Conservation (phyloP, 2,888 invertebrate species). For the Branchipolynoe longqiensis region DNA sequence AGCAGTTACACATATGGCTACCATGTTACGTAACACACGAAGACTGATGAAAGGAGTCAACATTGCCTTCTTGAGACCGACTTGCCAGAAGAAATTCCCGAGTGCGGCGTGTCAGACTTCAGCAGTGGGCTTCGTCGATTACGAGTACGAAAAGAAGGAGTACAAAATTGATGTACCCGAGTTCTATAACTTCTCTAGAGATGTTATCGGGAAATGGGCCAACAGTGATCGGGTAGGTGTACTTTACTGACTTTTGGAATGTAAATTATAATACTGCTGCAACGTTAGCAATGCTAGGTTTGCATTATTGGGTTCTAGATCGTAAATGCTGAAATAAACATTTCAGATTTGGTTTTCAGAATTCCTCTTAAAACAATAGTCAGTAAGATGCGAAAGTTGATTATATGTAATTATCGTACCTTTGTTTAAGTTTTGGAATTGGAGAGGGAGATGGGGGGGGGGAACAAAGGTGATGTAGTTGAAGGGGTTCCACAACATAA, state of each 20-base stretch:
- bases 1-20: too few relatives aligned
- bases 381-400: not conserved
- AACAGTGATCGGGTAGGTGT: conserved; percentile 68
- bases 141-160: conserved; percentile 68
- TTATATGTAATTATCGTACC: not conserved
- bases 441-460: too few relatives aligned
- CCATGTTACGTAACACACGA: too few relatives aligned
- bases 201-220: conserved; percentile 81
- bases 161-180: conserved; percentile 73
- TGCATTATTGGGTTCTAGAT: not conserved
- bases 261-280: not conserved
- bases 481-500: too few relatives aligned
- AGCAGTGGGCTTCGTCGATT: conserved; percentile 68
- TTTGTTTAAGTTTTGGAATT: too few relatives aligned
- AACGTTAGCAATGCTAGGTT: not conserved
- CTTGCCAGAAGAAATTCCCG: too few relatives aligned
- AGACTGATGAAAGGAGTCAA: too few relatives aligned
- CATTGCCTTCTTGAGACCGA: too few relatives aligned
- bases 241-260: not conserved
- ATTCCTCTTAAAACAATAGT: not conserved
- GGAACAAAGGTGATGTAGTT: too few relatives aligned
- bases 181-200: conserved; percentile 80
- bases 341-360: not conserved
- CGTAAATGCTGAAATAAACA: not conserved
- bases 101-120: too few relatives aligned